Percentiles rank a stretch among this genome's conserved stretches.
These are phyloP conservation scores for Sepioteuthis lessoniana DNA, from an alignment of 2,888 invertebrate genomes.

Conservation along the genomic window DNA sequence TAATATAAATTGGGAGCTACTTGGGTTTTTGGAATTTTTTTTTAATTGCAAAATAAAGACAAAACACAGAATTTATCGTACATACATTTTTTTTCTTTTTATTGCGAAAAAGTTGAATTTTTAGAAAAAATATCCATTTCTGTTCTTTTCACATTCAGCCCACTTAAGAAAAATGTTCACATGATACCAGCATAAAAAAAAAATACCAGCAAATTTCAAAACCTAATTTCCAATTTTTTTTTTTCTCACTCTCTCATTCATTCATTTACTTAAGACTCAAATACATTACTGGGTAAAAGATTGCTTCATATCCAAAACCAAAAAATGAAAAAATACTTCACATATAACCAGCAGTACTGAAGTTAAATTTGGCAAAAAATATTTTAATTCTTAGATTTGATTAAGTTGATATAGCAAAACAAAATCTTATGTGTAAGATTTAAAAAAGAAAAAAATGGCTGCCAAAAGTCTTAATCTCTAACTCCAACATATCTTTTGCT, in stretches of 20 bases:
- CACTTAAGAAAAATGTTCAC: not conserved
- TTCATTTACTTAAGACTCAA: not conserved
- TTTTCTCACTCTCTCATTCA: not conserved
- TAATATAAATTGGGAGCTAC: too few species aligned
- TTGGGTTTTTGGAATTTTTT: too few species aligned
- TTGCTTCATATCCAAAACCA: not conserved
- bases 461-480: not conserved
- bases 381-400: not conserved
- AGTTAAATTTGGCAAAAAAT: not conserved
- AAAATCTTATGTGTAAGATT: not conserved
- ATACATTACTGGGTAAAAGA: not conserved
- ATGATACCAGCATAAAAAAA: slow-evolving; percentile 20
- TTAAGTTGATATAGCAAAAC: not conserved
- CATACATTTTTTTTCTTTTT: not conserved
- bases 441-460: not conserved
- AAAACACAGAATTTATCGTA: not conserved
- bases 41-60: not conserved
- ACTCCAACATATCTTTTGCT: not conserved
- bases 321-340: too few species aligned
- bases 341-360: slow-evolving; percentile 5
- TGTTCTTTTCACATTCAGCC: not conserved
- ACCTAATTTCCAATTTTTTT: not conserved
- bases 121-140: slow-evolving; percentile 33
- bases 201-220: not conserved
- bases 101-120: slow-evolving; percentile 18